Base-by-base conservation (phyloP, 1,140 invertebrate genomes). In the Bombus confusus region DNA sequence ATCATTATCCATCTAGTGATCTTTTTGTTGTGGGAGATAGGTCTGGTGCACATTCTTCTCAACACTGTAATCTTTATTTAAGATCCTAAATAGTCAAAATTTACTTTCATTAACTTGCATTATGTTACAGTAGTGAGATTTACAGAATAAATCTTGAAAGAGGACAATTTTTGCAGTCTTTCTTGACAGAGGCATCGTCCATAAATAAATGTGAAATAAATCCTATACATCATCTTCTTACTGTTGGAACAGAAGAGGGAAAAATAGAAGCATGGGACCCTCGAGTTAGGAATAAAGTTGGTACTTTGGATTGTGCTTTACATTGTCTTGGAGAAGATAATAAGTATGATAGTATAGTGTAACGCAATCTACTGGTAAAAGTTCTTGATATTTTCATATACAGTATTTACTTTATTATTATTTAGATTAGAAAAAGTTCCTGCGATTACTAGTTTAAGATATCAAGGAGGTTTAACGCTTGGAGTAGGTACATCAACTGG, bases 181-280 rank as follows among this genome's bases (percentile, higher is more conserved):
- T 98, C 90, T 95, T 96, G 76, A 97, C 98, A 31, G 97, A 97
- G 74, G 96, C 97, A 13, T 96, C 96, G 84, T 97, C 97, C 88
- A 96, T 98, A 28, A 99, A 99, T 93, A 97, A 97, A 93, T 98
- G 98, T 93, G 96, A 96, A 76, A 97, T 99, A 8, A 99, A 99
- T 96, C 97, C 98, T 1, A 96, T 97, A 57, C 98, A 99, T 96
- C 96, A 99, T 91, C 95, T 99, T 57, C 93, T 99, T 64, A 94
- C 98, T 8, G 97, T 97, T 92, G 99, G 99, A 13, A 99, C 98
- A n/a, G 96, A 97, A 90, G 97, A 99, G 94, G 99, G 99, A 1
- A 97, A 96, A 92, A 96, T 99, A 9, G 99, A 99, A 95, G 98
- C 98, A 3, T 99, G 98, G 98, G 99, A 99, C 96, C 98, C 98